Base-by-base conservation (phyloP, 2,113 vertebrate genomes). In the Brachyhypopomus occidentalis region DNA sequence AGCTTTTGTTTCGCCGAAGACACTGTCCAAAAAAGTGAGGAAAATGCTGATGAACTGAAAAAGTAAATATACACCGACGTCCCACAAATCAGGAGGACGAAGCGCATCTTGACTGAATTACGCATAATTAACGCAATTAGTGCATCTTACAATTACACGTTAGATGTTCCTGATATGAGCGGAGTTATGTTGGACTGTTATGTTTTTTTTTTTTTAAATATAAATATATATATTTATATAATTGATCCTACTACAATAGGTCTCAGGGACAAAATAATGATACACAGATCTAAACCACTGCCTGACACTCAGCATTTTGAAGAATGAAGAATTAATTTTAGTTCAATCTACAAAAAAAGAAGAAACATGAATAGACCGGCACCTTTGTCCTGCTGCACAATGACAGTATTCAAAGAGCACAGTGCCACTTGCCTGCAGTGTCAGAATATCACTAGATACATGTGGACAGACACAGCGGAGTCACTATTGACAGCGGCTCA, bases 401-500 rank as follows among this genome's bases (percentile, higher is more conserved):
- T n/a, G 41, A 20, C 6, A 67, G 30, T 36, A 34, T 60, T 60
- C 8, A 22, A 22, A n/a, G 20, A n/a, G 36, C 19, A 30, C 27
- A 34, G 63, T 66, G 63, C 25, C 5, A 16, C 4, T 25, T 41
- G 4, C 12, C 16, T 45, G 48, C 30, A 20, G 12, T 41, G 60
- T 80, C 59, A 22, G 60, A 80, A 58, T 59, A 5, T 77, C 56
- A 76, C 25, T 30, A 0, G 8, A 63, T 63, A 45, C 16, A 19
- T 23, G 5, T 45, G 38, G 58, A 63, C 58, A 63, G 66, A 5
- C 36, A 76, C 16, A 22, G 23, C 41, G 3, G 9, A 52, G 45
- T 11, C 12, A 11, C 56, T 76, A 72, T 66, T 80, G 83, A 84
- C 77, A 80, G 66, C 66, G 36, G 66, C 27, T 77, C 83, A 74